These are phyloP conservation scores for Ambastaia sidthimunki DNA, from an alignment of 2,797 vertebrate genomes.

Conservation along the genomic window DNA sequence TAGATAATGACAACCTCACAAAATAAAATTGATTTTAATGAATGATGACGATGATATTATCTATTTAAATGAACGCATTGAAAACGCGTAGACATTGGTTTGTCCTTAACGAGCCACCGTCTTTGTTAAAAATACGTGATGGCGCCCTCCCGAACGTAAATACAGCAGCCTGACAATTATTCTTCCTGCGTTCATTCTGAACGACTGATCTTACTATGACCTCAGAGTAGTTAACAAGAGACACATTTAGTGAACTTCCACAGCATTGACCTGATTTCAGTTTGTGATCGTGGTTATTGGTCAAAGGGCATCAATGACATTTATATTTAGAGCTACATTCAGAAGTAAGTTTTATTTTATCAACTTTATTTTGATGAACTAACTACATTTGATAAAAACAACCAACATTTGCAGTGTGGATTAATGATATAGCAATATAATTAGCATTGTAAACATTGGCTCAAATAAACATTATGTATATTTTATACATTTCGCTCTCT, in stretches of 20 bases:
- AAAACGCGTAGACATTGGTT: background rate
- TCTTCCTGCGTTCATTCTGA: background rate
- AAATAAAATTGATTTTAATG: no score
- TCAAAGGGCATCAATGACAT: conserved; percentile 24
- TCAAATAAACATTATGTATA: background rate
- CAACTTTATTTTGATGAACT: background rate
- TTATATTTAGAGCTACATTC: background rate
- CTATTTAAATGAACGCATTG: background rate
- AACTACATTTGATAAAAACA: background rate
- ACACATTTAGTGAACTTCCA: background rate
- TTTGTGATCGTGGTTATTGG: background rate
- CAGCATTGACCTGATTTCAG: background rate
- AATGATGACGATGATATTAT: no score
- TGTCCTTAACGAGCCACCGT: conserved; percentile 7
- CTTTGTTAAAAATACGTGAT: background rate
- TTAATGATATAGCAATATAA: no score
- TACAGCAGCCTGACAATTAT: background rate
- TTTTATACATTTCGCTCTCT: background rate
- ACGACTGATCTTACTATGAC: background rate
- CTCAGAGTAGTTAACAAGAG: background rate
- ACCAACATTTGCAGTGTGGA: background rate
- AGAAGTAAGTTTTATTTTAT: conserved; percentile 50
- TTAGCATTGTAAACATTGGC: background rate
- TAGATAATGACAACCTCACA: no score
- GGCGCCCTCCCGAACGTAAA: background rate